A percentile compares a stretch with the other conserved stretches of the same genome.
These are phyloP conservation scores for Trissolcus brochymenae DNA, from an alignment of 2,888 invertebrate genomes.

Conservation along the genomic window DNA sequence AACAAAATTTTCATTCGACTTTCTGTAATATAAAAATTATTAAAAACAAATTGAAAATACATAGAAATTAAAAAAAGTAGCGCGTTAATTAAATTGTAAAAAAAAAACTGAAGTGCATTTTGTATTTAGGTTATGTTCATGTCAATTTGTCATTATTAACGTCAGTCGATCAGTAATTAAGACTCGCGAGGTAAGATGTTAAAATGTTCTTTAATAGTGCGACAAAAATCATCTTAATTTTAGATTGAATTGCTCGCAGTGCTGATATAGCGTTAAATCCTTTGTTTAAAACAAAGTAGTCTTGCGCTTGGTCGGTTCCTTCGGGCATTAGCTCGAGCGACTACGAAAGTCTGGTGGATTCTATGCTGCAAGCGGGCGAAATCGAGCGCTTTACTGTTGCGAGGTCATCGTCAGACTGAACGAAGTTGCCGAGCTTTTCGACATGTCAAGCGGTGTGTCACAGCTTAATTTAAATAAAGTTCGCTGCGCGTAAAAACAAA, in stretches of 20 bases:
- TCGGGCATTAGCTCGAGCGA: constrained; percentile 30
- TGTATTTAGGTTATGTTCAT: too few species aligned
- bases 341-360: constrained; percentile 31
- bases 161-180: not conserved
- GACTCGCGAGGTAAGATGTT: too few species aligned
- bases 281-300: constrained; percentile 54
- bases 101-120: too few species aligned
- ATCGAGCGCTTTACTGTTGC: constrained; percentile 13
- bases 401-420: constrained; percentile 15
- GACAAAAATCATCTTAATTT: too few species aligned
- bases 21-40: too few species aligned
- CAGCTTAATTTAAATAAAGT: constrained; percentile 37
- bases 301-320: constrained; percentile 14
- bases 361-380: constrained; percentile 6
- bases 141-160: too few species aligned
- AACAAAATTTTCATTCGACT: too few species aligned
- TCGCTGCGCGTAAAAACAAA: constrained; percentile 6
- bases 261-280: constrained; percentile 52
- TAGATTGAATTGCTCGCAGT: too few species aligned
- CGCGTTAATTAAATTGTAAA: too few species aligned
- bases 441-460: constrained; percentile 30
- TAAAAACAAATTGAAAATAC: too few species aligned
- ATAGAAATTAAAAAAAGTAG: too few species aligned
- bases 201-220: too few species aligned
- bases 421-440: constrained; percentile 14